Evolutionary conservation across 2,113 vertebrate species (phyloP).

Genomic region (Dicaeum eximium): DNA sequence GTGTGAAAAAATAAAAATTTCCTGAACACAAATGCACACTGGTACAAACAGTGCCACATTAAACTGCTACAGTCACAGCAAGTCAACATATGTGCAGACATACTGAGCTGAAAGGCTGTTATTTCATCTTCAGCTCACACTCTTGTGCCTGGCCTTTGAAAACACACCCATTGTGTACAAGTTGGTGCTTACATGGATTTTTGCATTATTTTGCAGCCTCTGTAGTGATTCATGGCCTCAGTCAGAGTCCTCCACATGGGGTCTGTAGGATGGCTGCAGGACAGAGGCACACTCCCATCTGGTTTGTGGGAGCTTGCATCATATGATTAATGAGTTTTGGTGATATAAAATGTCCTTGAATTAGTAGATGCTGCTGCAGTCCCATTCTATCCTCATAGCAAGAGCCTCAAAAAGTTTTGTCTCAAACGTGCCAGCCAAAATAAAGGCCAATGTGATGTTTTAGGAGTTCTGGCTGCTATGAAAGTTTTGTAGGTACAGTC

Average conservation of each 20-base stretch:
- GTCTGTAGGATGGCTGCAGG: neutral
- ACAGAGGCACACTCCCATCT: neutral
- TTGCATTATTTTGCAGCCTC: neutral
- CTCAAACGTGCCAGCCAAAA: neutral
- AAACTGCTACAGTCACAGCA: neutral
- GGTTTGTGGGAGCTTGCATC: neutral
- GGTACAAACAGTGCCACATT: neutral
- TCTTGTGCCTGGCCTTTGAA: neutral
- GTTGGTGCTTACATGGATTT: neutral
- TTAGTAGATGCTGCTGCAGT: neutral
- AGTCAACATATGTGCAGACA: neutral
- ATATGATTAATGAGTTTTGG: neutral
- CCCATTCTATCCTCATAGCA: neutral
- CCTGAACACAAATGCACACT: neutral
- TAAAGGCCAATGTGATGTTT: neutral
- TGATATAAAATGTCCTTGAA: neutral
- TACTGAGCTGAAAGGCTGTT: slow-evolving; percentile 24
- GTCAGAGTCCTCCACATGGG: neutral
- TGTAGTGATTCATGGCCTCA: neutral
- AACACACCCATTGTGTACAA: neutral
- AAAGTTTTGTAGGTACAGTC: neutral
- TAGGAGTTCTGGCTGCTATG: neutral
- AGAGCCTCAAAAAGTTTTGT: neutral
- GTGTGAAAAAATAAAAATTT: neutral
- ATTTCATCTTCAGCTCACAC: neutral